Percentiles rank a stretch among this genome's conserved stretches.
phyloP scores from a whole-genome alignment of 1,140 invertebrate genomes.

The Hydropsyche tenuis region DNA sequence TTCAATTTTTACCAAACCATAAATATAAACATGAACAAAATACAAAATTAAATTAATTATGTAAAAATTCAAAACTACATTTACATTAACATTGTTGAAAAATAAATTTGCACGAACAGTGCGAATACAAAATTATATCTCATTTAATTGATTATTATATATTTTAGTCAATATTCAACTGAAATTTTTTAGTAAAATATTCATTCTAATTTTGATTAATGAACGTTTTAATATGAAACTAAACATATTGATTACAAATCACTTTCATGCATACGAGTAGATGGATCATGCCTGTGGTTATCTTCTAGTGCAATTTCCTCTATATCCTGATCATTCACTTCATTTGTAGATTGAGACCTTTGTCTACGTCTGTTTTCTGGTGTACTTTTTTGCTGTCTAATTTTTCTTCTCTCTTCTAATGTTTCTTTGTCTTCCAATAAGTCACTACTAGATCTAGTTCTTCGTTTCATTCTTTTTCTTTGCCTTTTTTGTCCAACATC shows the following conservation, averaged over 20 bases:
- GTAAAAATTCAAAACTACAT: no score
- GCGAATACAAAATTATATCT: no score
- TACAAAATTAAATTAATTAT: no score
- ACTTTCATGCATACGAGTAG: constrained; percentile 22
- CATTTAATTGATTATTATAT: no score
- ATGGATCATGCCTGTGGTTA: constrained; percentile 5
- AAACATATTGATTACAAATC: constrained; percentile 22
- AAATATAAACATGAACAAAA: no score
- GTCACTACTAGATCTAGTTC: constrained; percentile 63
- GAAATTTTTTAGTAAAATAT: no score
- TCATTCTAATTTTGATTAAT: no score
- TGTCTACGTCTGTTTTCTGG: constrained; percentile 50
- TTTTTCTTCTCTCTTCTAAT: constrained; percentile 52
- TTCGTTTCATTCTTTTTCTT: constrained; percentile 56
- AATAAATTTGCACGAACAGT: no score
- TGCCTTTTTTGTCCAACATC: constrained; percentile 58
- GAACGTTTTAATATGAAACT: not conserved
- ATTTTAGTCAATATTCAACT: no score
- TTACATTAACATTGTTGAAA: no score
- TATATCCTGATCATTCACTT: constrained; percentile 53
- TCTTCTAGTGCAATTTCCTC: constrained; percentile 54
- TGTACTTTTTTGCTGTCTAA: constrained; percentile 52
- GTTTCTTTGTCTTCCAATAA: constrained; percentile 54
- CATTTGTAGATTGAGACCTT: constrained; percentile 52
- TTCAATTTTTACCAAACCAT: no score